Evolutionary conservation across 2,113 vertebrate species (phyloP).

Genomic region (Phoxinus phoxinus): DNA sequence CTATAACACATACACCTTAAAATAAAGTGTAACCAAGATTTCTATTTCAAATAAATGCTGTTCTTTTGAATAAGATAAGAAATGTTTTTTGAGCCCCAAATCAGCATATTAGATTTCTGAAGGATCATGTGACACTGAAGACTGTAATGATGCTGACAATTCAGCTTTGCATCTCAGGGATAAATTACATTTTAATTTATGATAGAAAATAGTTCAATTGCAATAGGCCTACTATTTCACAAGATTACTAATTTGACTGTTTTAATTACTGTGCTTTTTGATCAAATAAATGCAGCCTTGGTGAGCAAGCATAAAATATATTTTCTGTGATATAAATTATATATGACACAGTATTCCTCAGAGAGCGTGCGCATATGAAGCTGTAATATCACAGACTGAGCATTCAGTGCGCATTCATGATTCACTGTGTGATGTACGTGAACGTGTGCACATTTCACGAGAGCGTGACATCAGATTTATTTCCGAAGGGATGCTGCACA

Average conservation of each 20-base stretch:
- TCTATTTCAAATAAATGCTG: no score
- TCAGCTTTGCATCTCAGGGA: background rate
- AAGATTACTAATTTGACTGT: background rate
- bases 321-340: background rate
- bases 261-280: no score
- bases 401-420: background rate
- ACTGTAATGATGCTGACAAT: background rate
- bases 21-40: no score
- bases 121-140: background rate
- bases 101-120: background rate
- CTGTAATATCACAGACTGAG: slow-evolving; percentile 19
- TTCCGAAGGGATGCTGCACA: slow-evolving; percentile 37
- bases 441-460: background rate
- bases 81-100: no score
- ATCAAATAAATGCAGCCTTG: background rate
- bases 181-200: background rate
- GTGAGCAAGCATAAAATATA: background rate
- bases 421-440: background rate
- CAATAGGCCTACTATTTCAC: background rate
- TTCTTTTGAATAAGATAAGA: no score
- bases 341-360: background rate
- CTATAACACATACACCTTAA: no score
- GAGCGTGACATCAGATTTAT: slow-evolving; percentile 24
- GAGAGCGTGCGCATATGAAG: background rate
- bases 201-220: background rate